phyloP scores from a whole-genome alignment of 1,140 invertebrate species.

The Lepidostoma basale region DNA sequence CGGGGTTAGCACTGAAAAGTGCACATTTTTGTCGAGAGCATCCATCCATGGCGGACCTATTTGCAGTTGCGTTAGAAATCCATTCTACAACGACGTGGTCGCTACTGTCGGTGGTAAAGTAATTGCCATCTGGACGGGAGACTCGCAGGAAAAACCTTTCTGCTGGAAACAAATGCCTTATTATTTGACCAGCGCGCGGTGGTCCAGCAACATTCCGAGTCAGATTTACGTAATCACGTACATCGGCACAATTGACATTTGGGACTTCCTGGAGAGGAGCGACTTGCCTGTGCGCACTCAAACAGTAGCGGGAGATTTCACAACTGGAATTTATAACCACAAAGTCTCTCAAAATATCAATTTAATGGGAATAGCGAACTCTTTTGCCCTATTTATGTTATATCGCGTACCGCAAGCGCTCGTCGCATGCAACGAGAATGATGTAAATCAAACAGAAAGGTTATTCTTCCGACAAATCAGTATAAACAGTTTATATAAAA shows the following conservation, averaged over 20 bases:
- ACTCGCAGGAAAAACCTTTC: conserved; percentile 57
- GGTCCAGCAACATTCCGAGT: conserved; percentile 58
- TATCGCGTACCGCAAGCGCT: conserved; percentile 62
- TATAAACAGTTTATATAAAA: conserved; percentile 53
- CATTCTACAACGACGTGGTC: conserved; percentile 60
- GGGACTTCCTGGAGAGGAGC: conserved; percentile 63
- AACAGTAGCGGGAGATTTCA: conserved; percentile 51
- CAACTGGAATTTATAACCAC: conserved; percentile 62
- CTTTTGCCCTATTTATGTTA: conserved; percentile 66
- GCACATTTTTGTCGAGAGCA: conserved; percentile 56
- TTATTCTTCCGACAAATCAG: conserved; percentile 55
- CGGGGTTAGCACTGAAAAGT: conserved; percentile 61
- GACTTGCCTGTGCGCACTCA: conserved; percentile 57
- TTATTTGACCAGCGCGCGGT: conserved; percentile 61
- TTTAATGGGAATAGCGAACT: conserved; percentile 64
- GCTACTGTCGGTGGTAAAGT: conserved; percentile 64
- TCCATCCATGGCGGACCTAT: conserved; percentile 72
- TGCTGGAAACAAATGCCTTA: conserved; percentile 60
- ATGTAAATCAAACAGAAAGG: conserved; percentile 49
- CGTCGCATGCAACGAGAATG: conserved; percentile 50
- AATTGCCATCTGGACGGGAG: conserved; percentile 65
- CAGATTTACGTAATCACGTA: conserved; percentile 59
- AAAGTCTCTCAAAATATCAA: conserved; percentile 56
- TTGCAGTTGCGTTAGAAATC: conserved; percentile 62
- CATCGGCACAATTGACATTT: conserved; percentile 64